Evolutionary conservation across 30 jellyfish, hydroid and myxozoan species (phyloP).

Genomic region (Aurelia sp.): DNA sequence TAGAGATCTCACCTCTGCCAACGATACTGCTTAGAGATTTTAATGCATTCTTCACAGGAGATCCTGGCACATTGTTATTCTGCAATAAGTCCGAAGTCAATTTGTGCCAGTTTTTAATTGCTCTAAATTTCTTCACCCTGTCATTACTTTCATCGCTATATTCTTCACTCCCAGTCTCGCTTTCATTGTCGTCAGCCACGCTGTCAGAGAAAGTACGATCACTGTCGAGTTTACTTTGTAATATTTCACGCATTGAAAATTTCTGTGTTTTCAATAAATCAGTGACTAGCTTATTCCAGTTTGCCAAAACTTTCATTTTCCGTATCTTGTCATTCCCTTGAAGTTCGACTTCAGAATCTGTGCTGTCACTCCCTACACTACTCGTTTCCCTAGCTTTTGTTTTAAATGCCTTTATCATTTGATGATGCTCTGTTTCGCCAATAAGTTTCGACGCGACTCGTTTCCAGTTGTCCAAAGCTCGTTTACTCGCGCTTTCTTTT

Average conservation of each 20-base stretch:
- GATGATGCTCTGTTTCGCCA: too few species aligned
- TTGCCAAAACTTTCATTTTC: slow-evolving; percentile 1
- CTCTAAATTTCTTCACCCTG: neutral
- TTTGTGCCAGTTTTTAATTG: slow-evolving; percentile 29
- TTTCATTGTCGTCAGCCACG: neutral
- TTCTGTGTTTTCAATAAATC: neutral
- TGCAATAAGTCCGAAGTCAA: neutral
- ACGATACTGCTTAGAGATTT: neutral
- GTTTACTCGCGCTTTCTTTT: neutral
- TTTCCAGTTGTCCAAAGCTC: neutral
- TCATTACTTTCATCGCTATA: neutral
- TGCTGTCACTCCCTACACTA: too few species aligned
- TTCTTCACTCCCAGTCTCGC: neutral
- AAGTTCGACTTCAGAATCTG: too few species aligned
- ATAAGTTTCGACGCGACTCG: neutral
- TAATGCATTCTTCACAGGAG: neutral
- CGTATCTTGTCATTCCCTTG: too few species aligned
- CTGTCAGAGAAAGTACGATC: too few species aligned
- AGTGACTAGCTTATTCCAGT: slow-evolving; percentile 23
- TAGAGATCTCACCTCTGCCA: neutral
- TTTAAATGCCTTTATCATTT: too few species aligned
- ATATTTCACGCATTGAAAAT: too few species aligned
- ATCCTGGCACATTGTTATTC: neutral
- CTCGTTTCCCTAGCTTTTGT: too few species aligned
- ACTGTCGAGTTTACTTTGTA: too few species aligned